Percentiles rank a stretch among this genome's conserved stretches.
Conservation (phyloP, 1,140 invertebrate genomes). For the Scaptomyza hsui region DNA sequence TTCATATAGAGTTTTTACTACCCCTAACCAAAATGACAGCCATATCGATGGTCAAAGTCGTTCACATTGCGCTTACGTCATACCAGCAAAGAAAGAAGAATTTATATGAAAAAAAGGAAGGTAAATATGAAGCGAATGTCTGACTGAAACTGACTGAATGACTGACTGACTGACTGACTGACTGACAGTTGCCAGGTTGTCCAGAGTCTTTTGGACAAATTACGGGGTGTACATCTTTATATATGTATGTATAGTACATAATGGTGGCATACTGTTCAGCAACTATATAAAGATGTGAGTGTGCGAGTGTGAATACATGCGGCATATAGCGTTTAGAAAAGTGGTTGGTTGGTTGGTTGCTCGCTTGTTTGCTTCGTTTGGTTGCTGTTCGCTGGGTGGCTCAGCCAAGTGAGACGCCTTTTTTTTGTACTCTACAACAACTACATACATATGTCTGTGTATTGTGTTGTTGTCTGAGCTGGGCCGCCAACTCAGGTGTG, state of each 20-base stretch:
- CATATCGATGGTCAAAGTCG: slow-evolving; percentile 29
- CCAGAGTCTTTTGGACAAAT: slow-evolving; percentile 12
- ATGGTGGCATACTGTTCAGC: slow-evolving; percentile 46
- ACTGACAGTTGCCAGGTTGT: slow-evolving; percentile 1
- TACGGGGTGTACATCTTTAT: slow-evolving; percentile 22
- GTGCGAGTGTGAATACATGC: slow-evolving; percentile 10
- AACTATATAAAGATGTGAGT: slow-evolving; percentile 23
- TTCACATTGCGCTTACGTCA: slow-evolving; percentile 33
- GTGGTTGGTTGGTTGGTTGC: slow-evolving; percentile 60
- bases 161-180: slow-evolving; percentile 16
- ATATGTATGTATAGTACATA: slow-evolving; percentile 22
- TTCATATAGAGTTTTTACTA: slow-evolving; percentile 1
- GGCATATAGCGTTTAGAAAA: slow-evolving; percentile 62
- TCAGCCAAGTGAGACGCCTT: slow-evolving; percentile 78
- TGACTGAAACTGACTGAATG: slow-evolving; percentile 3
- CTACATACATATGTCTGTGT: slow-evolving; percentile 5
- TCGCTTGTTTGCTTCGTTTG: slow-evolving; percentile 53
- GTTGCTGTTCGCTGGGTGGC: slow-evolving; percentile 53
- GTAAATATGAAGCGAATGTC: slow-evolving; percentile 43
- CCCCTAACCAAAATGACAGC: slow-evolving; percentile 23
- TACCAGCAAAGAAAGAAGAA: not conserved
- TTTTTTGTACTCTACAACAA: slow-evolving; percentile 41
- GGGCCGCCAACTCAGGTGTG: slow-evolving; percentile 77
- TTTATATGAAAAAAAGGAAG: not conserved
- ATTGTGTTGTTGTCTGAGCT: slow-evolving; percentile 49